Evolutionary conservation across 1,140 invertebrate genomes (phyloP), one percentile per base, ranked within the genome.

Genomic region (Saxidomus purpurata): DNA sequence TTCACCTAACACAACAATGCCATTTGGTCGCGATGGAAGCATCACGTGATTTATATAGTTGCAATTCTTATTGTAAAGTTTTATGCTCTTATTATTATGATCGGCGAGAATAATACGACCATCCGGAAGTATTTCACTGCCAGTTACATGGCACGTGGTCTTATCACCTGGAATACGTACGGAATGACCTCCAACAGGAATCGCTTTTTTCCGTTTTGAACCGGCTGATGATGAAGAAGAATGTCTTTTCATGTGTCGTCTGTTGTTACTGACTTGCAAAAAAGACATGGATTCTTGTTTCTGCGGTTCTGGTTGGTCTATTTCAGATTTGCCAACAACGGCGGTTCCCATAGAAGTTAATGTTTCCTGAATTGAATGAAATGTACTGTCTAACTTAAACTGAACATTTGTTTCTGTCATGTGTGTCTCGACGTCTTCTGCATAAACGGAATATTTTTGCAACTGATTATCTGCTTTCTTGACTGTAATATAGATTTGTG

Each of bases 161-260:
- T 52, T 84, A 40, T 84, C 82, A 11, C 55, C 47, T 31, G 36
- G 43, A 19, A 84, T 84, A 38, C 82, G 82, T 0, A 67, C 82
- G 4, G 82, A 63, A 69, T 84, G 82, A 22, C 82, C 82, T 2
- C 82, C 82, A 19, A 71, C 59, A 13, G 82, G 82, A 40, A 84
- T 71, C 0, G 82, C 82, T 25, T 67, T 63, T 40, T 84, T 84
- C 28, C 61, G 8, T 71, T 55, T 84, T 34, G 47, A 55, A 9
- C 17, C 38, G 22, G 49, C 19, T 52, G 76, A 79, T 19, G 31
- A 13, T 19, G 47, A 25, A 31, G 76, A 79, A 47, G 34, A 52
- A 15, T 17, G 13, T 28, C 25, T 8, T 47, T 47, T 49, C 1
- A 49, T 9, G 8, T 38, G 36, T 74, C 36, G 69, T 15, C 31